phyloP scores from a whole-genome alignment of 2,113 vertebrate species.

The Corythornis vintsioides region DNA sequence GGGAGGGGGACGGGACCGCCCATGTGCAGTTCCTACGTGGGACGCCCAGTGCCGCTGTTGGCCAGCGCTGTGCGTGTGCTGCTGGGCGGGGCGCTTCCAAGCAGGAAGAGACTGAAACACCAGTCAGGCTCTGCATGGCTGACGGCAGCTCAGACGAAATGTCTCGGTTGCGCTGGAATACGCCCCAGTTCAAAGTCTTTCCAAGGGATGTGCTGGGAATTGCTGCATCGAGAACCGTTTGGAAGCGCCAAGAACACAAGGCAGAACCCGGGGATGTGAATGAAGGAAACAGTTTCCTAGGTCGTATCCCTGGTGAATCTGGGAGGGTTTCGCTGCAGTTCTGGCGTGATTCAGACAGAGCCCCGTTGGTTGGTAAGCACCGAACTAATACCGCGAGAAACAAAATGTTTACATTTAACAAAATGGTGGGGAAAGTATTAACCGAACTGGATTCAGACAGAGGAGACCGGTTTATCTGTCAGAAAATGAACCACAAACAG shows the following conservation, averaged over 20 bases:
- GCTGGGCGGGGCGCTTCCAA: neutral
- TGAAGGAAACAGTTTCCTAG: rapidly evolving
- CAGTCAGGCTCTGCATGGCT: rapidly evolving
- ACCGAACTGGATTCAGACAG: neutral
- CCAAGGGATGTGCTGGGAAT: neutral
- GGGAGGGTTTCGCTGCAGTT: neutral
- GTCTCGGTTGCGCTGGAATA: neutral
- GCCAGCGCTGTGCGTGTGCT: rapidly evolving
- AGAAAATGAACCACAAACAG: neutral
- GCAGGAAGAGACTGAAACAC: rapidly evolving
- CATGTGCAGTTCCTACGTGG: neutral
- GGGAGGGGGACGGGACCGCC: too few relatives aligned
- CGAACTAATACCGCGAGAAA: neutral
- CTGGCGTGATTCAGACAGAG: neutral
- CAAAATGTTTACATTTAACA: neutral
- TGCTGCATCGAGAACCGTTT: neutral
- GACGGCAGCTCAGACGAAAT: neutral
- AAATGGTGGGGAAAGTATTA: neutral
- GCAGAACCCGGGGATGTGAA: neutral
- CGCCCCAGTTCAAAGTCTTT: neutral
- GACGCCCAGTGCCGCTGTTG: neutral
- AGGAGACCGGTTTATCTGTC: neutral
- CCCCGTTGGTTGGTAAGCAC: neutral
- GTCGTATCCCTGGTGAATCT: neutral
- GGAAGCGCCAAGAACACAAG: neutral